Base-by-base conservation (phyloP, 2,888 invertebrate genomes). In the Mythimna ferrago region DNA sequence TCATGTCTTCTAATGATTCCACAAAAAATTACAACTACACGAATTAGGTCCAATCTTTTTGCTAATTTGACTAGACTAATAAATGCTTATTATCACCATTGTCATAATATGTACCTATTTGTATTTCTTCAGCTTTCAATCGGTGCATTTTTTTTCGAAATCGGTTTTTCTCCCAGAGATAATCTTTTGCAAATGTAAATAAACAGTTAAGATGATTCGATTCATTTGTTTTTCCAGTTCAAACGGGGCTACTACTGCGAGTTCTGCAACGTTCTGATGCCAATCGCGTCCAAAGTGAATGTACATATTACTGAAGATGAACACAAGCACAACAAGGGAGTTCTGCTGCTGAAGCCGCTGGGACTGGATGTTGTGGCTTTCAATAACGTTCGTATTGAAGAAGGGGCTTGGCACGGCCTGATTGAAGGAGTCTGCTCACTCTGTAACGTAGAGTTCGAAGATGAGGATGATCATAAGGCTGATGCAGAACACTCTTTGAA, bases 211-310 rank as follows among this genome's bases (percentile, higher is more conserved):
- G 19, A 16, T 21, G 5, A 44, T 44, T 21, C 7, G 6, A 26
- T 26, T 14, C 2, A n/a, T 2, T 76, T 48, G 11, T 60, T 60
- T 48, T 71, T 65, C 38, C 88, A 95, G 95, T 91, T 94, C 16
- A 91, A 90, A 74, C 83, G 84, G 5, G 92, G 92, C 14, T 95
- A 94, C 76, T 94, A 86, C 81, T 95, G 95, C 65, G 92, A 92
- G 66, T 89, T 87, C 65, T 95, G 95, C 84, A 90, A 92, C 66
- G 54, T 85, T 0, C 66, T 94, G 6, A 73, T 94, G 10, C 66
- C 88, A 2, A 92, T 91, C 3, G 80, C 88, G 0, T 80, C 89
- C 1, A 92, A 92, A 81, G 90, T 93, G 0, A 85, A 87, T 6
- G 57, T 93, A 11, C 95, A 94, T 53, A 66, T 93, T 0, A 64